A percentile compares a stretch with the other conserved stretches of the same genome.
phyloP scores from a whole-genome alignment of 1,140 invertebrate species.

The Caenorhabditis brenneri region DNA sequence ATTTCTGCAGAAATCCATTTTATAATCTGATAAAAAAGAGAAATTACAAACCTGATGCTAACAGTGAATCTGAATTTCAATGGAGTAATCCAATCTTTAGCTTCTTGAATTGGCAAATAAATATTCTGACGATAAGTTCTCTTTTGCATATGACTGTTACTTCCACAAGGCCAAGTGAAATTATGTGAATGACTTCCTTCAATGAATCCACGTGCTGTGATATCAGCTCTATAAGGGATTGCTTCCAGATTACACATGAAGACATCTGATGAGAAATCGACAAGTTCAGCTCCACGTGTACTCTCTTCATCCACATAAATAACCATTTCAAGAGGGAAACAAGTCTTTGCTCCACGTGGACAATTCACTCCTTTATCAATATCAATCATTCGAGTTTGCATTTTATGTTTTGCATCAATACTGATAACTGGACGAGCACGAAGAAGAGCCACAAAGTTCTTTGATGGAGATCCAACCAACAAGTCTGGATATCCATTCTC shows the following conservation, averaged over 20 bases:
- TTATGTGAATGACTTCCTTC: slow-evolving; percentile 44
- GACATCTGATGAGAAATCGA: slow-evolving; percentile 48
- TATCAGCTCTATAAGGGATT: slow-evolving; percentile 3
- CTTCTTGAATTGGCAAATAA: slow-evolving; percentile 48
- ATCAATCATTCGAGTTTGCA: slow-evolving; percentile 59
- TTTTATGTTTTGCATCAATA: slow-evolving; percentile 55
- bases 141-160: slow-evolving; percentile 37
- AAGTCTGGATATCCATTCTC: slow-evolving; percentile 89
- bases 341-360: slow-evolving; percentile 59
- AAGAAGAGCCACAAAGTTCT: slow-evolving; percentile 76
- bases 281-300: slow-evolving; percentile 42
- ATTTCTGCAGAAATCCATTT: slow-evolving; percentile 9
- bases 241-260: slow-evolving; percentile 51
- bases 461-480: slow-evolving; percentile 85
- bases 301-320: slow-evolving; percentile 55
- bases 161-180: slow-evolving; percentile 52
- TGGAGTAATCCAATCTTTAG: slow-evolving; percentile 66
- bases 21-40: too few species aligned
- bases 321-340: slow-evolving; percentile 58
- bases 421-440: slow-evolving; percentile 63
- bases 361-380: slow-evolving; percentile 60
- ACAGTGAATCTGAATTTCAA: slow-evolving; percentile 67
- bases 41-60: slow-evolving; percentile 40
- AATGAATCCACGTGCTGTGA: slow-evolving; percentile 15
- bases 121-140: slow-evolving; percentile 60